Conservation (phyloP, 2,888 invertebrate genomes). For the Pegoplata infirma region DNA sequence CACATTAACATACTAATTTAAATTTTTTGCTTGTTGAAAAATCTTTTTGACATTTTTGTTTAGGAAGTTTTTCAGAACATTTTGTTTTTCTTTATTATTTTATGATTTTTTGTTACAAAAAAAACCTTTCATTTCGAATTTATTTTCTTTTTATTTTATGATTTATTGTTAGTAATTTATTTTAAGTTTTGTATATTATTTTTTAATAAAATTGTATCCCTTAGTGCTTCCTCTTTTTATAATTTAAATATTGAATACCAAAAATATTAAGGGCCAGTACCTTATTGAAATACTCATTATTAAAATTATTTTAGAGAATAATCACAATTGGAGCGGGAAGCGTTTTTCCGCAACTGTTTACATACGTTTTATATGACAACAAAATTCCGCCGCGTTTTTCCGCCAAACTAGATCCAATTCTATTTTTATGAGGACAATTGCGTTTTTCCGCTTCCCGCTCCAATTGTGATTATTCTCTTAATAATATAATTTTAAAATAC, state of each 20-base stretch:
- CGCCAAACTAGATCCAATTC: no score
- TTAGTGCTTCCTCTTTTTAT: constrained; percentile 56
- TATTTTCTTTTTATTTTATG: constrained; percentile 35
- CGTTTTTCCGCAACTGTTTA: no score
- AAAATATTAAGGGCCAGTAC: constrained; percentile 48
- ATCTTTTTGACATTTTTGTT: constrained; percentile 1
- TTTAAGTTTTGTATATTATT: constrained; percentile 54
- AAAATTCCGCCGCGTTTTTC: no score
- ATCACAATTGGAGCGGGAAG: no score
- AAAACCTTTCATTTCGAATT: constrained; percentile 58
- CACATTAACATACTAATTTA: constrained; percentile 52
- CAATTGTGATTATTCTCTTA: no score
- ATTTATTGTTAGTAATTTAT: constrained; percentile 36
- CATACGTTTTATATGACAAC: no score
- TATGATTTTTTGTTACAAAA: constrained; percentile 22
- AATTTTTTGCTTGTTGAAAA: background rate
- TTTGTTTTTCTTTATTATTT: constrained; percentile 5
- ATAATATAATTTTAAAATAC: no score
- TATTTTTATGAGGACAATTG: no score
- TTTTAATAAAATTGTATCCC: constrained; percentile 35
- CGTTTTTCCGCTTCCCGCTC: no score
- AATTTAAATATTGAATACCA: constrained; percentile 20
- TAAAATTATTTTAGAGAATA: constrained; percentile 7
- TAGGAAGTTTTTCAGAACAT: constrained; percentile 3
- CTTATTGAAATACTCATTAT: constrained; percentile 54